phyloP scores from a whole-genome alignment of 2,888 invertebrate species.

The Leptothorax acervorum region DNA sequence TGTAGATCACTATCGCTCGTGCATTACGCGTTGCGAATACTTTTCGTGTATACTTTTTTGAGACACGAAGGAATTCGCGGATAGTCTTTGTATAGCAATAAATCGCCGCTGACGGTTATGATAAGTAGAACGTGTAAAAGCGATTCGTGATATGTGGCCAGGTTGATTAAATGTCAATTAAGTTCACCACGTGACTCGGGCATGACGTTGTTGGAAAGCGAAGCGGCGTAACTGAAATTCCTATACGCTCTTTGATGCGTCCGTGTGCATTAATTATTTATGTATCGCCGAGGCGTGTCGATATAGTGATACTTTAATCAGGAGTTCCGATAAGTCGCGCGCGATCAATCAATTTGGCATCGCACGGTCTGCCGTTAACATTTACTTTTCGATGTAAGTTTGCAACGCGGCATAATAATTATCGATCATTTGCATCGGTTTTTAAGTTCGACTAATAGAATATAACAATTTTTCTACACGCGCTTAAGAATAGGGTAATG shows the following conservation, averaged over 20 bases:
- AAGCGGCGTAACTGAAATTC: slow-evolving; percentile 57
- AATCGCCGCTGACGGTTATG: slow-evolving; percentile 2
- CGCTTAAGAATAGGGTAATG: background rate
- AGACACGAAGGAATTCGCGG: slow-evolving; percentile 5
- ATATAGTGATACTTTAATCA: slow-evolving; percentile 36
- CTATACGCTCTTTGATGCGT: background rate
- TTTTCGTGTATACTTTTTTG: background rate
- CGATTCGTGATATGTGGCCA: background rate
- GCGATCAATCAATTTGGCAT: slow-evolving; percentile 11
- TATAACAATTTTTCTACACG: slow-evolving; percentile 17
- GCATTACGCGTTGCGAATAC: background rate
- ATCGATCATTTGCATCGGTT: slow-evolving; percentile 17
- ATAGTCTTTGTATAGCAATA: background rate
- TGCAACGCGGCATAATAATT: slow-evolving; percentile 48
- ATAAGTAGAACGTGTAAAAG: background rate
- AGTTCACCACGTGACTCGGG: background rate
- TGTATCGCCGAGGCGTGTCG: slow-evolving; percentile 19
- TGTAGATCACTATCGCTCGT: background rate
- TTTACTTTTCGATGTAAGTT: slow-evolving; percentile 40
- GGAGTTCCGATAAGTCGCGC: slow-evolving; percentile 3
- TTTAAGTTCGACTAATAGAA: slow-evolving; percentile 20
- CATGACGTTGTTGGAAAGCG: background rate
- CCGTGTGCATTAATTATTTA: slow-evolving; percentile 46
- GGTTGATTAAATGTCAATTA: slow-evolving; percentile 43
- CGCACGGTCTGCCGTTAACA: background rate